phyloP scores from a whole-genome alignment of 2,113 vertebrate species.

The Candoia aspera region DNA sequence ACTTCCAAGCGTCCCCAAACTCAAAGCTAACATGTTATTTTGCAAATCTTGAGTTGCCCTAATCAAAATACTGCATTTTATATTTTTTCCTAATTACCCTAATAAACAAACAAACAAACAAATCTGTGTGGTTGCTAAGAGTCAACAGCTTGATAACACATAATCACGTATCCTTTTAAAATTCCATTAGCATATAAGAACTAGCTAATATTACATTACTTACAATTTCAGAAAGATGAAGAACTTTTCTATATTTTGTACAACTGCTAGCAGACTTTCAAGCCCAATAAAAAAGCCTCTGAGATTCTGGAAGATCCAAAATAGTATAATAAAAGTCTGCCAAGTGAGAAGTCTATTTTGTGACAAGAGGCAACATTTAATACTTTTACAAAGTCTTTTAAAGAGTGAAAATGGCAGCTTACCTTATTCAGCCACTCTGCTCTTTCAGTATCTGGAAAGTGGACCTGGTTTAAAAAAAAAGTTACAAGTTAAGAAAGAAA shows the following conservation, averaged over 20 bases:
- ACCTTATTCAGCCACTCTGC: slow-evolving; percentile 99
- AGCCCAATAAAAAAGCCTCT: background rate
- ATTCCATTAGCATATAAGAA: background rate
- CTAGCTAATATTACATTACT: background rate
- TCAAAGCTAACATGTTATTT: background rate
- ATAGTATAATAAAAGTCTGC: background rate
- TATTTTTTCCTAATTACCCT: background rate
- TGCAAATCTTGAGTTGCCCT: background rate
- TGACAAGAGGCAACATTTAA: slow-evolving; percentile 12
- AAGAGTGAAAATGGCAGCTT: slow-evolving; percentile 44
- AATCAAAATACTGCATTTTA: background rate
- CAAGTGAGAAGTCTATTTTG: slow-evolving; percentile 25
- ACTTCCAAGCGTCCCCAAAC: background rate
- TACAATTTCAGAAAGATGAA: background rate
- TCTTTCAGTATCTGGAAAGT: slow-evolving; percentile 95
- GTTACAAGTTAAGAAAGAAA: background rate
- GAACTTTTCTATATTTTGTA: background rate
- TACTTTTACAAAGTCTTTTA: slow-evolving; percentile 2
- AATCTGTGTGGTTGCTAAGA: background rate
- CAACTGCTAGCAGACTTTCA: background rate
- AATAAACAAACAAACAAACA: background rate
- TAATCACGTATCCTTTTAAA: background rate
- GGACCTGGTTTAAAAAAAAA: slow-evolving; percentile 78
- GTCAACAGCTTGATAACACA: background rate
- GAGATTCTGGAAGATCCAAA: background rate